A percentile compares a stretch with the other conserved stretches of the same genome.
phyloP scores from a whole-genome alignment of 2,797 vertebrate species.

The Squalus acanthias region DNA sequence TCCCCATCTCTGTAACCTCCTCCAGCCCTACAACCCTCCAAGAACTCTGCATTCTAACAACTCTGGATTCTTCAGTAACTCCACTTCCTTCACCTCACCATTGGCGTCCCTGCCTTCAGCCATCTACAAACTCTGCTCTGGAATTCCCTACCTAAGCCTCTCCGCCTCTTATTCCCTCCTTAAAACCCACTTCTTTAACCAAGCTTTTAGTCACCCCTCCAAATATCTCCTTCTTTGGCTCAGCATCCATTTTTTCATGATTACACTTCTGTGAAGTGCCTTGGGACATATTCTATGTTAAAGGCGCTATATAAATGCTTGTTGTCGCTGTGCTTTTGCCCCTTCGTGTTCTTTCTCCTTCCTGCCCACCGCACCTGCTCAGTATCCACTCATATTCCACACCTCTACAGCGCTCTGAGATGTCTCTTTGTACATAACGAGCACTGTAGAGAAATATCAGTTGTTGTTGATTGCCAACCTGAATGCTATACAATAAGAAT shows the following conservation, averaged over 20 bases:
- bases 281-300: neutral
- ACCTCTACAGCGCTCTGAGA: neutral
- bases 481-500: neutral
- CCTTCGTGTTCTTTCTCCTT: neutral
- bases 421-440: neutral
- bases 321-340: neutral
- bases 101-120: too few relatives aligned
- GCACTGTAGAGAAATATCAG: neutral
- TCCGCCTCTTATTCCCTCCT: neutral
- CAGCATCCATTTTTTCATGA: too few relatives aligned
- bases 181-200: neutral
- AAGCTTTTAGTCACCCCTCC: too few relatives aligned
- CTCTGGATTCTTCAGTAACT: neutral
- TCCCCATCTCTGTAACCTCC: too few relatives aligned
- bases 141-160: too few relatives aligned
- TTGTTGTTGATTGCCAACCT: neutral
- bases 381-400: neutral
- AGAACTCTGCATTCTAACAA: neutral
- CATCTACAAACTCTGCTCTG: too few relatives aligned
- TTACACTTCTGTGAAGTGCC: too few relatives aligned
- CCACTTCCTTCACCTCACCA: too few relatives aligned
- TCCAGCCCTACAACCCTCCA: neutral
- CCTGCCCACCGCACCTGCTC: too few relatives aligned
- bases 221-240: too few relatives aligned
- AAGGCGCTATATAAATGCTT: neutral